phyloP scores from a whole-genome alignment of 2,113 vertebrate genomes.

The Microtus oregoni region DNA sequence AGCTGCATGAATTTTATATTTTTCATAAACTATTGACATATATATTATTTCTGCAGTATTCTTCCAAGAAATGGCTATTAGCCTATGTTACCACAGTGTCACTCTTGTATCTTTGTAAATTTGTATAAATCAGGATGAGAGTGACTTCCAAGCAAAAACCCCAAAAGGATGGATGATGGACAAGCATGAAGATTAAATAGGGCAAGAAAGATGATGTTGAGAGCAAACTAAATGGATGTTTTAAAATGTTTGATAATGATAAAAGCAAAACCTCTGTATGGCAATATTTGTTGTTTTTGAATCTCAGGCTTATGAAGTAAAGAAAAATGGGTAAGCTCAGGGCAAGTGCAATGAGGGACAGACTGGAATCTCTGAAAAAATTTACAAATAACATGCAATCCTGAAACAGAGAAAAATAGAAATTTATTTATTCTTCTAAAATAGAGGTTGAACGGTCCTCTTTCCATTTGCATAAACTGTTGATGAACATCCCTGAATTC shows the following conservation, averaged over 20 bases:
- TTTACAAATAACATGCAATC: not conserved
- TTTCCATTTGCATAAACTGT: not conserved
- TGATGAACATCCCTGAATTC: not conserved
- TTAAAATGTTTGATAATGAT: constrained; percentile 2
- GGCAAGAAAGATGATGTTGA: not conserved
- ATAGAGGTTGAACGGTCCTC: not conserved
- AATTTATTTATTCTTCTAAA: constrained; percentile 31
- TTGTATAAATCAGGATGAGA: constrained; percentile 7
- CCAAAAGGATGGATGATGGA: not conserved
- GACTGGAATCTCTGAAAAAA: not conserved
- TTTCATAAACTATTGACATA: not conserved
- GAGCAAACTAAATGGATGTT: not conserved
- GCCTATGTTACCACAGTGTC: not conserved
- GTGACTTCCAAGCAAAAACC: not conserved
- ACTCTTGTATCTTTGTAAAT: not conserved
- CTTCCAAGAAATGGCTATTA: not conserved
- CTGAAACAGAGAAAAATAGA: not conserved
- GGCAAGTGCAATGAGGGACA: not conserved
- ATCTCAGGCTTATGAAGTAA: not conserved
- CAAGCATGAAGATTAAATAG: not conserved
- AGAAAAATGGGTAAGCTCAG: not conserved
- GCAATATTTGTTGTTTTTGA: not conserved
- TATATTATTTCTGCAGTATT: not conserved
- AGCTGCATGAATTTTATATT: not conserved
- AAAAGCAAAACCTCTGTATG: not conserved